Base-by-base conservation (phyloP, 2,888 invertebrate species). In the Electrophaes corylata region DNA sequence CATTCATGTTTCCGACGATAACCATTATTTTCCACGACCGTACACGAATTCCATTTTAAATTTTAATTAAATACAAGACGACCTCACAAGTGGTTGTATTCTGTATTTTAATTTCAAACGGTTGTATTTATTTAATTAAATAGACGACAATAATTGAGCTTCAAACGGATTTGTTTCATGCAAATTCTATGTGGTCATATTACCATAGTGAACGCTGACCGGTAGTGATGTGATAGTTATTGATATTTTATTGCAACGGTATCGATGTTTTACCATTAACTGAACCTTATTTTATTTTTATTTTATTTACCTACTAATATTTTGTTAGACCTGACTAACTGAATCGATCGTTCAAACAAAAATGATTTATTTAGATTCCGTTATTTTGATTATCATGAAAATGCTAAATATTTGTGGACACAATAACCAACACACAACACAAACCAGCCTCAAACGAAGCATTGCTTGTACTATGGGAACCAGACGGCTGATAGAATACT, bases 111-210 rank as follows among this genome's bases (percentile, higher is more conserved):
- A 40, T 46, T 47, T 47, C 12, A 47, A 47, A 10, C 2, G 26
- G 16, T 52, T 20, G 43, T 47, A 67, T 70, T 71, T 78, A 78
- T 77, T 77, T 73, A 81, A 82, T 84, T 81, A 82, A 48, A 81
- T 81, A 65, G 71, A 81, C 80, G 71, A 81, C 80, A 81, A 82
- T 86, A 79, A 85, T 84, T 81, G 84, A 75, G 72, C 65, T 72
- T 62, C 35, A 71, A 70, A 69, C 69, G 73, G 76, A 84, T 86
- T 84, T 84, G 86, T 86, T 79, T 77, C 73, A 86, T 86, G 86
- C 84, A 84, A 86, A 87, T 86, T 71, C 67, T 37, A 37, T 54
- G 63, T 65, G 62, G 37, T 35, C 23, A 29, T 33, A 84, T 88
- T 86, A 81, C 79, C 86, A 85, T 85, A 84, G 43, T 41, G 12